phyloP scores from a whole-genome alignment of 2,888 invertebrate genomes.

The Drosophila bunnanda region DNA sequence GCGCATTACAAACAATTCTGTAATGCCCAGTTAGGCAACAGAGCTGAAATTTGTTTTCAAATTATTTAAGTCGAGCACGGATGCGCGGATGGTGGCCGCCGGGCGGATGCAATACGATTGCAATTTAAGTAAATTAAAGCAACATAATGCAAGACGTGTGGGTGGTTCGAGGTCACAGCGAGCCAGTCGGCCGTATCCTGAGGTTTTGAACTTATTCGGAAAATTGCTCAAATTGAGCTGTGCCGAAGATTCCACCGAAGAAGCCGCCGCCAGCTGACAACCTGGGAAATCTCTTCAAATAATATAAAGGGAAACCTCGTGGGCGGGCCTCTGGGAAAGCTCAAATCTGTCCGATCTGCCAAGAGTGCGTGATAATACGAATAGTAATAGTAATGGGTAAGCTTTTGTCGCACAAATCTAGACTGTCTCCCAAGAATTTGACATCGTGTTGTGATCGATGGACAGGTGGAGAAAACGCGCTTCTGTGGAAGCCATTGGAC shows the following conservation, averaged over 20 bases:
- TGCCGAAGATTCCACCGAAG: conserved; percentile 26
- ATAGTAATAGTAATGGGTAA: conserved; percentile 3
- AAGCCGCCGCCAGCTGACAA: conserved; percentile 43
- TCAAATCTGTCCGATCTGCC: conserved; percentile 4
- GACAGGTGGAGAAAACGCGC: conserved; percentile 34
- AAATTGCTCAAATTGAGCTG: conserved; percentile 62
- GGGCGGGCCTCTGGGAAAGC: conserved; percentile 43
- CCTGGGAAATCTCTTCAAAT: conserved; percentile 49
- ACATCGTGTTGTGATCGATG: conserved; percentile 40
- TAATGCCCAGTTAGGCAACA: conserved; percentile 74
- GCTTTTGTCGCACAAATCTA: conserved; percentile 44
- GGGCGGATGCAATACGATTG: conserved; percentile 44
- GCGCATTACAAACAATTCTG: conserved; percentile 73
- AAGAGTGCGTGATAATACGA: conserved; percentile 57
- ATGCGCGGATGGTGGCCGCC: conserved; percentile 24
- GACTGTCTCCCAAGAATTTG: conserved; percentile 39
- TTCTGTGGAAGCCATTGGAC: conserved; percentile 13
- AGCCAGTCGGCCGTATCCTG: conserved; percentile 5
- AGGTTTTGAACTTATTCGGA: conserved; percentile 50
- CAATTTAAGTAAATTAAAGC: conserved; percentile 75
- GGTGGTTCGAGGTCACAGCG: conserved; percentile 64
- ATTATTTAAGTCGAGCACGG: conserved; percentile 76
- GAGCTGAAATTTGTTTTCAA: conserved; percentile 74
- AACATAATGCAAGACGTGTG: conserved; percentile 77
- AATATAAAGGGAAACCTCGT: conserved; percentile 34